Conservation (phyloP, 2,888 invertebrate species). For the Osmoderma eremita region DNA sequence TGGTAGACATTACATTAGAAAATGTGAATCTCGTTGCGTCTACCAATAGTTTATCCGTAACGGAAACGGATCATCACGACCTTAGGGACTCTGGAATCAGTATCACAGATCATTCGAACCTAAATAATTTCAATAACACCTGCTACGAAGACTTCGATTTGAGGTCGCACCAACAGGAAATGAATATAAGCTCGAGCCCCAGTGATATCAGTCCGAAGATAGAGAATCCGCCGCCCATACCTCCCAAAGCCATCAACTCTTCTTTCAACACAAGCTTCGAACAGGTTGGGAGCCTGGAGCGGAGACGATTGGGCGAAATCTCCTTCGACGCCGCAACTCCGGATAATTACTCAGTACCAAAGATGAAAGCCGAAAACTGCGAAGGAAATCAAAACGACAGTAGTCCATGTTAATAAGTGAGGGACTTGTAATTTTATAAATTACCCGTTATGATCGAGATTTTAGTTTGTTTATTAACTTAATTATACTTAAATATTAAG, state of each 20-base stretch:
- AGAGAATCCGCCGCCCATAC: slow-evolving; percentile 60
- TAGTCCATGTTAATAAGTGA: slow-evolving; percentile 35
- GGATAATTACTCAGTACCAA: slow-evolving; percentile 62
- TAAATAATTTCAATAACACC: slow-evolving; percentile 62
- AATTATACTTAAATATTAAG: slow-evolving; percentile 7
- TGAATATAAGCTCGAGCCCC: slow-evolving; percentile 60
- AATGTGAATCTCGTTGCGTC: slow-evolving; percentile 56
- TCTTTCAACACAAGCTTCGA: slow-evolving; percentile 58
- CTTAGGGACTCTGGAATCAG: slow-evolving; percentile 68
- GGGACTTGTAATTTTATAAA: background rate
- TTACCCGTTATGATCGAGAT: slow-evolving; percentile 1
- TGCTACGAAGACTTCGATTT: slow-evolving; percentile 63
- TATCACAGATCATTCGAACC: slow-evolving; percentile 59
- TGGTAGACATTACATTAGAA: slow-evolving; percentile 65
- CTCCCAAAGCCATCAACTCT: slow-evolving; percentile 56
- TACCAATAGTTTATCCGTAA: slow-evolving; percentile 50
- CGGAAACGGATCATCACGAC: slow-evolving; percentile 60
- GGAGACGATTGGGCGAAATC: slow-evolving; percentile 26
- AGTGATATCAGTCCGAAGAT: slow-evolving; percentile 56
- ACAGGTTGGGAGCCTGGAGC: slow-evolving; percentile 47
- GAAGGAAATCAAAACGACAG: slow-evolving; percentile 45
- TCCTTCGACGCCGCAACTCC: slow-evolving; percentile 50
- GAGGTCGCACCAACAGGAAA: slow-evolving; percentile 58
- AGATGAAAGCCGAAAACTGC: slow-evolving; percentile 55
- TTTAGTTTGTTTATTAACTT: slow-evolving; percentile 8